Evolutionary conservation across 1,140 invertebrate genomes (phyloP), one percentile per base, ranked within the genome.

Genomic region (Ips nitidus): DNA sequence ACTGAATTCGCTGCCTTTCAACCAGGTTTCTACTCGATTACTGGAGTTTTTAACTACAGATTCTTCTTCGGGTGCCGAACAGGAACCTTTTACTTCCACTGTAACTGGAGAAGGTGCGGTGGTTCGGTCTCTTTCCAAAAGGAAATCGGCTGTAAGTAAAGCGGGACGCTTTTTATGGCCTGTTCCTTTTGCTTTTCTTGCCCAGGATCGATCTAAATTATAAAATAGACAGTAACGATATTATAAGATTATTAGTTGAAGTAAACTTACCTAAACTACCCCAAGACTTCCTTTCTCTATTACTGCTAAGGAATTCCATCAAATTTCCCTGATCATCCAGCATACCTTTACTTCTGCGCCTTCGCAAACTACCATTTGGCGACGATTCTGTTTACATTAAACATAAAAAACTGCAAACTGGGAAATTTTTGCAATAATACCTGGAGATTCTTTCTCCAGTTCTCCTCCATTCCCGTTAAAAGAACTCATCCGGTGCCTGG

Each of bases 11-110:
- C 92, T 94, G 66, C 93, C 92, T 70, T 92, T 88, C 70, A 95
- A 82, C 94, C 94, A 95, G 8, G 91, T 91, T 81, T 95, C 92
- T 73, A 97, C 95, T 79, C 95, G 94, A 78, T 93, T 89, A 42
- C 90, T 83, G 37, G 40, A 39, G 37, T 52, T 6, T 91, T 91
- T 94, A 71, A 93, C 89, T 78, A 89, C 86, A 41, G 76, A 77
- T 75, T 86, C 85, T 78, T 83, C 84, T 78, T 84, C 83, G 40
- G 80, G 74, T 22, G 79, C 73, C 62, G 77, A 72, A 4, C 73
- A 58, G 22, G 76, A 73, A 40, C 75, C 73, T 74, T 78, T 79
- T 6, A 78, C 82, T 73, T 86, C 86, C 41, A 79, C 80, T 22
- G 22, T 22, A 3, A 87, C 76, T 2, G 88, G 86, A 38, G 87